These are phyloP conservation scores for Drosophila ambigua DNA, from an alignment of 1,140 invertebrate species.

Conservation along the genomic window DNA sequence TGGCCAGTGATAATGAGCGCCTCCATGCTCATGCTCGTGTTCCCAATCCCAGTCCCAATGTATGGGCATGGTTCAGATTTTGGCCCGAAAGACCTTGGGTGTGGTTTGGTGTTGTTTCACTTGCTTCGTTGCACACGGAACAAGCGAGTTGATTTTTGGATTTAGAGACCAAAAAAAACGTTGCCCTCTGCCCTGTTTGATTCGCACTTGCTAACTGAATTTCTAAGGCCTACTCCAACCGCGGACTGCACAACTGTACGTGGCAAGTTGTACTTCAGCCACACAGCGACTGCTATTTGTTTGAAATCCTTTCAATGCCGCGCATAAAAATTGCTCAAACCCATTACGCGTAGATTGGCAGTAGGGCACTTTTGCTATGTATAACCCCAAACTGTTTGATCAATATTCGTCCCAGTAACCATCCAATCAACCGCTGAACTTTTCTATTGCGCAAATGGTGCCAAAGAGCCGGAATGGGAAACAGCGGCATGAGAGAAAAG, in stretches of 20 bases:
- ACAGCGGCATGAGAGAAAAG: conserved; percentile 8
- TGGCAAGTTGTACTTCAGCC: conserved; percentile 12
- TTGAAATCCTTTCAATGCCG: conserved; percentile 35
- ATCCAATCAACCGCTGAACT: conserved; percentile 55
- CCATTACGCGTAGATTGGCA: conserved; percentile 30
- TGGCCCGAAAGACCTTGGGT: background rate
- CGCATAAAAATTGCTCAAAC: conserved; percentile 26
- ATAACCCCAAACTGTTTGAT: conserved; percentile 62
- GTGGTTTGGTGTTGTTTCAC: background rate
- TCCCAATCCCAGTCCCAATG: conserved; percentile 81
- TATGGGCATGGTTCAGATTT: conserved; percentile 57
- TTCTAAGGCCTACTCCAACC: conserved; percentile 12
- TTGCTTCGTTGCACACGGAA: conserved; percentile 73
- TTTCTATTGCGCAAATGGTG: conserved; percentile 63
- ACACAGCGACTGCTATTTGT: conserved; percentile 43
- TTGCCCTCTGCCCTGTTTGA: conserved; percentile 73
- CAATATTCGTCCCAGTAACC: conserved; percentile 51
- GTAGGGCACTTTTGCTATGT: conserved; percentile 33
- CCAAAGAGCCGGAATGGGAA: conserved; percentile 50
- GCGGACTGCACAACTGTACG: conserved; percentile 55
- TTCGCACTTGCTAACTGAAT: conserved; percentile 70
- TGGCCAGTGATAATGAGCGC: conserved; percentile 62
- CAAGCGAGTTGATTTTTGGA: conserved; percentile 82
- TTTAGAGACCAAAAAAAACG: conserved; percentile 75
- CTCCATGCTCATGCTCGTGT: conserved; percentile 61